phyloP scores from a whole-genome alignment of 2,797 vertebrate genomes.

The Lacerta viridis region DNA sequence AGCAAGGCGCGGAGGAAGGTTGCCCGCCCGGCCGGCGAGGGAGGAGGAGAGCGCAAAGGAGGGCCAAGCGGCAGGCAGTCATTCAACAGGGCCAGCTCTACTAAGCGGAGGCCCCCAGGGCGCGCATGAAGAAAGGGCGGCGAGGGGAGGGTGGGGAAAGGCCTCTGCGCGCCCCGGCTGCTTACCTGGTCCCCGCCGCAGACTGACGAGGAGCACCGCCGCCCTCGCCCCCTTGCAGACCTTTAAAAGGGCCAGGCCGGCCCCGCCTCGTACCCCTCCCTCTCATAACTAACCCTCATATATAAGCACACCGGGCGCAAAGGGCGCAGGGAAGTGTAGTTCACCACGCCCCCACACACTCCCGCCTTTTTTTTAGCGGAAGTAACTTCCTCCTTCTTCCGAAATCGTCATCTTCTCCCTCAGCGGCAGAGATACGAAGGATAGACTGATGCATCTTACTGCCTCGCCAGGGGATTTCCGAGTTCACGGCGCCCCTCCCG shows the following conservation, averaged over 20 bases:
- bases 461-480: not conserved
- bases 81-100: not conserved
- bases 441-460: not conserved
- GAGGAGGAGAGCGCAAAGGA: too few species aligned
- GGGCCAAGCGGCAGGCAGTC: not conserved
- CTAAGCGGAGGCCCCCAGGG: too few species aligned
- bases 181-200: conserved; percentile 27
- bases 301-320: conserved; percentile 41
- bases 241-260: conserved; percentile 56
- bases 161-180: not conserved
- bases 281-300: conserved; percentile 20
- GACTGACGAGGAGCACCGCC: conserved; percentile 43
- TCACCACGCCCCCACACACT: not conserved
- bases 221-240: conserved; percentile 35
- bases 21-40: not conserved
- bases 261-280: conserved; percentile 70
- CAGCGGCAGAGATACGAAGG: not conserved
- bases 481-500: not conserved
- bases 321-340: conserved; percentile 39
- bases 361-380: not conserved
- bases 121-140: too few species aligned
- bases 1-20: not conserved
- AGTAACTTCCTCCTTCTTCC: not conserved
- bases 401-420: too few species aligned
- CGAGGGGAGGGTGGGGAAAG: not conserved